Conservation (phyloP, 2,888 invertebrate species). For the Nasonovia ribisnigri region DNA sequence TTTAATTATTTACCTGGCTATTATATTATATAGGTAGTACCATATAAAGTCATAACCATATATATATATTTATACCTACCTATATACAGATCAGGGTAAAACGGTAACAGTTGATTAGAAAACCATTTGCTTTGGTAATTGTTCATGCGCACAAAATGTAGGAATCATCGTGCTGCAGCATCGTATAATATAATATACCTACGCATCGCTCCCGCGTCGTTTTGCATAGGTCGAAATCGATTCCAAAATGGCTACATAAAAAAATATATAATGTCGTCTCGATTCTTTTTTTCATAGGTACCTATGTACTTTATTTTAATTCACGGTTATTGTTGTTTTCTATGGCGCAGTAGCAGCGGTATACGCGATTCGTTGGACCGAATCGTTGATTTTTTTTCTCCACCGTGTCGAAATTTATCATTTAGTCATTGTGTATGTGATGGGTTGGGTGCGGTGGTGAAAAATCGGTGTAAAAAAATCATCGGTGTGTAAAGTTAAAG, state of each 20-base stretch:
- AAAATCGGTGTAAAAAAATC: constrained; percentile 64
- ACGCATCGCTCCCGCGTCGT: not conserved
- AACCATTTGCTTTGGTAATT: constrained; percentile 11
- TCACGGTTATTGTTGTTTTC: constrained; percentile 61
- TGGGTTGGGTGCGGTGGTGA: constrained; percentile 60
- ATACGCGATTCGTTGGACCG: constrained; percentile 57
- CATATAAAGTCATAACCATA: not conserved
- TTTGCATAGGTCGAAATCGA: constrained; percentile 41
- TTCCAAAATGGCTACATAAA: constrained; percentile 57
- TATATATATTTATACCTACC: not conserved
- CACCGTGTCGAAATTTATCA: constrained; percentile 62
- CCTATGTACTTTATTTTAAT: constrained; percentile 46
- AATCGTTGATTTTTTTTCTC: constrained; percentile 56
- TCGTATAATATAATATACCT: not conserved
- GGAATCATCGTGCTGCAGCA: not conserved
- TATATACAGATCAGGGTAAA: not conserved
- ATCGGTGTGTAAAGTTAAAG: constrained; percentile 61
- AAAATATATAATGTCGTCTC: constrained; percentile 12
- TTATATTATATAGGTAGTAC: not conserved
- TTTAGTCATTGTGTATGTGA: constrained; percentile 51
- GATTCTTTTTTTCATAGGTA: constrained; percentile 17
- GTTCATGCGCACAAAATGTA: constrained; percentile 33
- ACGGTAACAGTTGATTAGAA: constrained; percentile 40
- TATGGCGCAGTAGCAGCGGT: constrained; percentile 28
- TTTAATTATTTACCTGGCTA: constrained; percentile 32